phyloP scores from a whole-genome alignment of 1,140 invertebrate genomes.

The Thaumetopoea pityocampa region DNA sequence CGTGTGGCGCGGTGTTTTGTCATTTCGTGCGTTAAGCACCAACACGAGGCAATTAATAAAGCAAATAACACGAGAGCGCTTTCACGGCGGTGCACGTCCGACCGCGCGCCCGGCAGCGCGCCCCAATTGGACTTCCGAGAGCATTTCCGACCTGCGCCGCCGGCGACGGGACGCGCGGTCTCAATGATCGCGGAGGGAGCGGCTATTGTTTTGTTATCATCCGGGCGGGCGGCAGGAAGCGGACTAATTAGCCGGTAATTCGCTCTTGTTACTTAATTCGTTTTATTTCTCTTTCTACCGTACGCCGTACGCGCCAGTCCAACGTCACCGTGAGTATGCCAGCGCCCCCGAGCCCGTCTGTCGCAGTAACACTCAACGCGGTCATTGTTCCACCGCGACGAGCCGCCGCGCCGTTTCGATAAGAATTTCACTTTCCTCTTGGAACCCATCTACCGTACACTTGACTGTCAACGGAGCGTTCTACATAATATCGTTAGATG shows the following conservation, averaged over 20 bases:
- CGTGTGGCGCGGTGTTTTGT: not conserved
- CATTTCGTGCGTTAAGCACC: too few species aligned
- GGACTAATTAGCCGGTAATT: constrained; percentile 66
- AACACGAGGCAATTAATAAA: constrained; percentile 34
- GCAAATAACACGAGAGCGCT: constrained; percentile 43
- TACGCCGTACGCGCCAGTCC: too few species aligned
- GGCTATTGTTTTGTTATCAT: constrained; percentile 73
- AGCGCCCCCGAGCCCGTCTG: constrained; percentile 10
- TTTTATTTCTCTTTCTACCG: constrained; percentile 27
- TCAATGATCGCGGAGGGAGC: constrained; percentile 57
- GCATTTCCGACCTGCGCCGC: constrained; percentile 66
- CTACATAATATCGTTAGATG: too few species aligned
- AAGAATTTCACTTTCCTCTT: too few species aligned
- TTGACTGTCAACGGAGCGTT: too few species aligned
- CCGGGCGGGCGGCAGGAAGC: constrained; percentile 70
- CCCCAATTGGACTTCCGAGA: constrained; percentile 73
- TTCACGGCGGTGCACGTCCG: constrained; percentile 60
- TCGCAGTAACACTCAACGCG: not conserved
- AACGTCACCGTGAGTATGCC: not conserved
- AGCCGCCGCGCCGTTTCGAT: too few species aligned
- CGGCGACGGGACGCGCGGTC: constrained; percentile 56
- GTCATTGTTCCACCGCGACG: too few species aligned
- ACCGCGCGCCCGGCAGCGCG: constrained; percentile 44
- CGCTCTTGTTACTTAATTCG: constrained; percentile 49
- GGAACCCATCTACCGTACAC: too few species aligned